Base-by-base conservation (phyloP, 1,140 invertebrate genomes). In the Habropoda laboriosa region DNA sequence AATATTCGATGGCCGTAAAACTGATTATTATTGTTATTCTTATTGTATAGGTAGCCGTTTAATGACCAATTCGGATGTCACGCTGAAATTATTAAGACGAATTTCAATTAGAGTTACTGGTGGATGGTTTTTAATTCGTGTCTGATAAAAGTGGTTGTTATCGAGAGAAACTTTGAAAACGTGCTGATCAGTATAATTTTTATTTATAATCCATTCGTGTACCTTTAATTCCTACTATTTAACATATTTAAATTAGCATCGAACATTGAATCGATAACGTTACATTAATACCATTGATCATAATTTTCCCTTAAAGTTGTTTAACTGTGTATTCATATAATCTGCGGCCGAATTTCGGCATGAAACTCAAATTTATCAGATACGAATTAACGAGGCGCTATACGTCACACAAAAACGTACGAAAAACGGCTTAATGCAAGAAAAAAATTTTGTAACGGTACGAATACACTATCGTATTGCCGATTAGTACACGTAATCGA, bases 401-500 rank as follows among this genome's bases (percentile, higher is more conserved):
- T 64, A 53, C 51, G 60, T 80, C 38, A 68, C 32, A 10, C 58
- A 51, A 42, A n/a, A 76, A 38, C 35, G 51, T 32, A 72, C 30
- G 18, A 58, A 45, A 58, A 58, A n/a, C 77, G 67, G 79, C 75
- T 45, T 51, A 74, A 76, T 40, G 61, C 45, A 60, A 49, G 49
- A 45, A 58, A 51, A 18, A 66, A 60, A 60, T 60, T 73, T 51
- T 60, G 18, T 81, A 81, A 67, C 49, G 30, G 64, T 42, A 72
- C 42, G 45, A 45, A 47, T 63, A 63, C 53, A 67, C 42, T 55
- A 70, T 57, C 53, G 60, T 73, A 73, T 80, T 68, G 68, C 61
- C 70, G 63, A 57, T 76, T 68, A 74, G 51, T 80, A 82, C 58
- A 42, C 51, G 47, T 80, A 78, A 81, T 64, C 32, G 67, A 81